Base-by-base conservation (phyloP, 2,888 invertebrate genomes). In the Loripinus fragilis region DNA sequence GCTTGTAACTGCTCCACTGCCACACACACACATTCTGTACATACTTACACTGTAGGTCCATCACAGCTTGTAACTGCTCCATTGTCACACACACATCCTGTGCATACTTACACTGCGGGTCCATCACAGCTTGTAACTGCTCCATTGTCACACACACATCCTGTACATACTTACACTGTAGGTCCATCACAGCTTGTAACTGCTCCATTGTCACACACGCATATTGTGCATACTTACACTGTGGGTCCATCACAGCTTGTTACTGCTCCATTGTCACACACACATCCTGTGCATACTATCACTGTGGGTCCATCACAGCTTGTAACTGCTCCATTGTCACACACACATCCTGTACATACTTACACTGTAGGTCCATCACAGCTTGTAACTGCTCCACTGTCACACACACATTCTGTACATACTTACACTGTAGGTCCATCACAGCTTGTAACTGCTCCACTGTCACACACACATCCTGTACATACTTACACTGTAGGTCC, bases 91-190 rank as follows among this genome's bases (percentile, higher is more conserved):
- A n/a, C n/a, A n/a, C n/a, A n/a, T n/a, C n/a, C n/a, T n/a, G n/a
- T n/a, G n/a, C n/a, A n/a, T n/a, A 78, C 78, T 60, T 72, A 79
- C 79, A 79, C 72, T 15, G 45, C 50, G 12, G 60, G 28, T 23
- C 75, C 79, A n/a, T 48, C 52, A 33, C 79, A 79, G 12, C 38
- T 30, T 3, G 66, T 55, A 1, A 76, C 35, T 12, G 5, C 38
- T 38, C 38, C 38, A n/a, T n/a, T n/a, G n/a, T n/a, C n/a, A n/a
- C n/a, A n/a, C n/a, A n/a, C n/a, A n/a, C n/a, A n/a, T n/a, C n/a
- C n/a, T n/a, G n/a, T n/a, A n/a, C n/a, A n/a, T n/a, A 78, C 78
- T 60, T 72, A 79, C 79, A 79, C 72, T 15, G 45, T 64, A 8
- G 60, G 28, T 23, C 75, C 79, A n/a, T 48, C 52, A 33, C 79